Evolutionary conservation across 1,140 invertebrate genomes (phyloP).

Genomic region (Ips nitidus): DNA sequence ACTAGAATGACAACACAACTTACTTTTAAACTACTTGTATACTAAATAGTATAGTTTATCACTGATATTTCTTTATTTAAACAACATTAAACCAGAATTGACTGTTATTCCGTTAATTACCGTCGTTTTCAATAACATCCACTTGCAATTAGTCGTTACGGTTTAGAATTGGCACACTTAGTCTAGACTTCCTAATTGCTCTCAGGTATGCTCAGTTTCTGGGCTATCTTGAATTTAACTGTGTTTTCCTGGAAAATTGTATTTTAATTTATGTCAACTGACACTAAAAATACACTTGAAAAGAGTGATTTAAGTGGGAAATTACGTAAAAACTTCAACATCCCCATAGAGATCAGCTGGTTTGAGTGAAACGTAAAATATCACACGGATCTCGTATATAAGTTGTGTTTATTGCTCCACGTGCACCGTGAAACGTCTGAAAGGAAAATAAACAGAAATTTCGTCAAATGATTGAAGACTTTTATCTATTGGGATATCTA

Average conservation of each 20-base stretch:
- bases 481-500: too few species aligned
- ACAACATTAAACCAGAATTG: neutral
- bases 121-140: neutral
- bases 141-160: constrained; percentile 2
- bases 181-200: constrained; percentile 11
- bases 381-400: constrained; percentile 1
- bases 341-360: neutral
- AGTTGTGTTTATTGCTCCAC: constrained; percentile 4
- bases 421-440: neutral
- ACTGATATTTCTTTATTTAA: neutral
- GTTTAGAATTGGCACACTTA: constrained; percentile 16
- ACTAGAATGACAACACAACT: too few species aligned
- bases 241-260: neutral
- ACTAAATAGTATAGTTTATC: too few species aligned
- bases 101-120: neutral
- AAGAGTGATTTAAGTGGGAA: neutral
- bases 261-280: neutral
- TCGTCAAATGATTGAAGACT: neutral
- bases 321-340: neutral
- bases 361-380: constrained; percentile 1
- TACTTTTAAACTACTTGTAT: too few species aligned
- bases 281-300: neutral
- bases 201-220: neutral
- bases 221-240: neutral
- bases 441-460: constrained; percentile 1